These are phyloP conservation scores for Euplagia quadripunctaria DNA, from an alignment of 2,888 invertebrate species.

Conservation along the genomic window DNA sequence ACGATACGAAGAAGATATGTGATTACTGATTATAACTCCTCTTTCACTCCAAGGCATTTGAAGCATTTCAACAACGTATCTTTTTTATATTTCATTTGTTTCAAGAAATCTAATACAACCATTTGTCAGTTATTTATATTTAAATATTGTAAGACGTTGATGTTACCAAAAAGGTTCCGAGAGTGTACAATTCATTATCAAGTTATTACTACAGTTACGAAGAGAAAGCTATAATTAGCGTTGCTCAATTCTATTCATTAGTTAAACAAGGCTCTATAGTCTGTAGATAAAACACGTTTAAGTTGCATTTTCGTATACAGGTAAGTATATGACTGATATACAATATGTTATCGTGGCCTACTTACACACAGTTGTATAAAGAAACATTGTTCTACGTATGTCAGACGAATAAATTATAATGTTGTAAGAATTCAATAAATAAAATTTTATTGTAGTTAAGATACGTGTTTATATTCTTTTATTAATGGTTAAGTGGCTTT, in stretches of 20 bases:
- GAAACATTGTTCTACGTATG: slow-evolving; percentile 26
- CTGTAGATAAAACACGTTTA: slow-evolving; percentile 29
- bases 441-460: neutral
- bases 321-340: slow-evolving; percentile 30
- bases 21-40: no score
- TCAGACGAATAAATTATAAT: neutral
- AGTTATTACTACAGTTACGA: slow-evolving; percentile 11
- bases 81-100: no score
- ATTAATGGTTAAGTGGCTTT: no score
- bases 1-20: no score
- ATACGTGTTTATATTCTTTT: neutral
- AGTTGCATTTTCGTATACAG: slow-evolving; percentile 27
- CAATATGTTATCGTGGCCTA: slow-evolving; percentile 32
- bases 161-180: neutral
- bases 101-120: no score
- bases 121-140: no score
- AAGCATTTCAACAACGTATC: no score
- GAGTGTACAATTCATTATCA: neutral
- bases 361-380: slow-evolving; percentile 38
- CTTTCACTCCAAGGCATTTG: no score
- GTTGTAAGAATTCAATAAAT: neutral
- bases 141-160: neutral
- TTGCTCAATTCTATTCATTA: slow-evolving; percentile 17
- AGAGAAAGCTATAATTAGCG: slow-evolving; percentile 4
- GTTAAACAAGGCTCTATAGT: slow-evolving; percentile 11